phyloP scores from a whole-genome alignment of 2,113 vertebrate species.

The Epinephelus lanceolatus region DNA sequence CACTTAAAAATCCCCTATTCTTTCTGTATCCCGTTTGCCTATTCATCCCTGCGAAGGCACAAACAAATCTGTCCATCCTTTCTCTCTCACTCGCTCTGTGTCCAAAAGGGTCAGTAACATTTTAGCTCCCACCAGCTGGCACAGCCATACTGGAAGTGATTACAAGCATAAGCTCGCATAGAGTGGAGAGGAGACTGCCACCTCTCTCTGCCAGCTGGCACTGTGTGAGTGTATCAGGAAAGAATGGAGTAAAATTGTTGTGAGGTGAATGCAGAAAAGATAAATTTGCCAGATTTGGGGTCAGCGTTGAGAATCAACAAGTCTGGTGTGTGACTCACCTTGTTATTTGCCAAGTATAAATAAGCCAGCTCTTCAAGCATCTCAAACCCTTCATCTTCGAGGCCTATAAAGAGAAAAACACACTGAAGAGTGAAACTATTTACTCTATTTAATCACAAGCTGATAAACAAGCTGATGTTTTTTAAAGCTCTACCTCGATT shows the following conservation, averaged over 20 bases:
- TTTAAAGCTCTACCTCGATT: not conserved
- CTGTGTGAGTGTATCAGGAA: not conserved
- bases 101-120: conserved; percentile 62
- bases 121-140: conserved; percentile 66
- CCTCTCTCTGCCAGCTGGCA: conserved; percentile 43
- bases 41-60: conserved; percentile 61
- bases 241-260: not conserved
- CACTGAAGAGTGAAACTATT: not conserved
- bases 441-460: not conserved
- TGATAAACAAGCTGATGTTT: not conserved
- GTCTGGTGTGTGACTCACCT: conserved; percentile 85
- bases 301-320: not conserved
- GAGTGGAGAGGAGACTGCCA: conserved; percentile 38
- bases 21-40: conserved; percentile 57
- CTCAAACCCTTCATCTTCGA: conserved; percentile 95
- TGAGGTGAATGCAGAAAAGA: not conserved
- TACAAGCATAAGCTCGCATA: conserved; percentile 57
- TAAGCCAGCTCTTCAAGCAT: conserved; percentile 93
- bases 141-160: conserved; percentile 60
- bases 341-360: conserved; percentile 97
- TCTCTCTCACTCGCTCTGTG: conserved; percentile 27
- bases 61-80: conserved; percentile 68
- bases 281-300: not conserved
- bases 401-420: conserved; percentile 79
- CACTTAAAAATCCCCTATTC: conserved; percentile 72